Evolutionary conservation across 2,888 invertebrate genomes (phyloP).

Genomic region (Sicus ferrugineus): DNA sequence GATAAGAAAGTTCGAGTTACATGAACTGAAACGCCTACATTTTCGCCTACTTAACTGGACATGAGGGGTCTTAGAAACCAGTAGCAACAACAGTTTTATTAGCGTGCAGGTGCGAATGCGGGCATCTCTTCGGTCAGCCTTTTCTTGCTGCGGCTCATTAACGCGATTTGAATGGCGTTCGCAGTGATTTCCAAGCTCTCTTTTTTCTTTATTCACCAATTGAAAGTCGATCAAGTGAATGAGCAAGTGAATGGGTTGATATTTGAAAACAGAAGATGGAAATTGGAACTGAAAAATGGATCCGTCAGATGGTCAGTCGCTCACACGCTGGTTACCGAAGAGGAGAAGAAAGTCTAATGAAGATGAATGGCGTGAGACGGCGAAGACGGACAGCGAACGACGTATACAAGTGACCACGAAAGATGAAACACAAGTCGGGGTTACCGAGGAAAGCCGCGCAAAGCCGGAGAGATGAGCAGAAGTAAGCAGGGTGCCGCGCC

Average conservation of each 20-base stretch:
- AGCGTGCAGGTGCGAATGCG: too few species aligned
- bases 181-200: constrained; percentile 18
- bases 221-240: constrained; percentile 31
- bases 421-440: neutral
- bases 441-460: too few species aligned
- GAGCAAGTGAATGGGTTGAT: too few species aligned
- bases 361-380: constrained; percentile 3
- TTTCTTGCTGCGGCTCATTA: neutral
- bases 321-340: neutral
- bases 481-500: constrained; percentile 11
- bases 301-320: neutral
- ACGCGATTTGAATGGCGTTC: constrained; percentile 9
- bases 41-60: too few species aligned
- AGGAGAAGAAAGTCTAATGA: constrained; percentile 2
- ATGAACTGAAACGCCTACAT: neutral
- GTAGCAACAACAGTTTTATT: too few species aligned
- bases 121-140: too few species aligned
- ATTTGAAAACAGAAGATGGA: neutral
- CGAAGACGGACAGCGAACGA: constrained; percentile 33
- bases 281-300: neutral
- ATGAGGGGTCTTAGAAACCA: too few species aligned
- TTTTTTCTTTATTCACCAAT: too few species aligned
- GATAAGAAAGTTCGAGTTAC: neutral
- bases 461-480: neutral
- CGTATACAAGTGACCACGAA: constrained; percentile 20